phyloP scores from a whole-genome alignment of 2,797 vertebrate genomes.

The Meda fulgida region DNA sequence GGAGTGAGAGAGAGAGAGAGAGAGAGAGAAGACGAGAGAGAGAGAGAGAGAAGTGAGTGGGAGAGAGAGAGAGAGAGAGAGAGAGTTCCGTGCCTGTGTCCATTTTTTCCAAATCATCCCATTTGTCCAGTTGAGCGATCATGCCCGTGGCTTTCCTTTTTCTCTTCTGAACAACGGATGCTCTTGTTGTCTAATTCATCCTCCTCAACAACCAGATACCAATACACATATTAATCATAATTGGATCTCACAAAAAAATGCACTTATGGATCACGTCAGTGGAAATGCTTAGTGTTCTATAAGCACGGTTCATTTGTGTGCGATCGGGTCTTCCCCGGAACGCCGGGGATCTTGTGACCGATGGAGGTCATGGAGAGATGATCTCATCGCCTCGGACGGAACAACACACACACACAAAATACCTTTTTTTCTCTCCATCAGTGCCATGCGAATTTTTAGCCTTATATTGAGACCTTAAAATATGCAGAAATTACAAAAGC shows the following conservation, averaged over 20 bases:
- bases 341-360: conserved; percentile 91
- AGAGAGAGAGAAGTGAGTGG: no score
- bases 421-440: conserved; percentile 83
- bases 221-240: conserved; percentile 97
- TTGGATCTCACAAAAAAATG: conserved; percentile 90
- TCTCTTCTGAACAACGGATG: conserved; percentile 87
- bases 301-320: conserved; percentile 89
- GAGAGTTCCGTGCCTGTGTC: conserved; percentile 84
- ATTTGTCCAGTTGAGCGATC: conserved; percentile 88
- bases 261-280: conserved; percentile 87
- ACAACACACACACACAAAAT: conserved; percentile 76
- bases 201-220: conserved; percentile 86
- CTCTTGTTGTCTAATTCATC: conserved; percentile 88
- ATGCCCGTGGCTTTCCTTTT: conserved; percentile 86
- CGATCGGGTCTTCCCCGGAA: conserved; percentile 87
- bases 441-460: conserved; percentile 78
- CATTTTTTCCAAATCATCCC: conserved; percentile 89
- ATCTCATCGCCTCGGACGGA: conserved; percentile 90
- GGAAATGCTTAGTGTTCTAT: conserved; percentile 89
- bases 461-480: no score
- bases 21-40: no score
- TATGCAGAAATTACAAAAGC: no score
- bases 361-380: conserved; percentile 88
- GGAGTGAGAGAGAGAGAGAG: no score
- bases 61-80: conserved; percentile 27